These are phyloP conservation scores for Eupithecia abbreviata DNA, from an alignment of 2,888 invertebrate genomes.

Conservation along the genomic window DNA sequence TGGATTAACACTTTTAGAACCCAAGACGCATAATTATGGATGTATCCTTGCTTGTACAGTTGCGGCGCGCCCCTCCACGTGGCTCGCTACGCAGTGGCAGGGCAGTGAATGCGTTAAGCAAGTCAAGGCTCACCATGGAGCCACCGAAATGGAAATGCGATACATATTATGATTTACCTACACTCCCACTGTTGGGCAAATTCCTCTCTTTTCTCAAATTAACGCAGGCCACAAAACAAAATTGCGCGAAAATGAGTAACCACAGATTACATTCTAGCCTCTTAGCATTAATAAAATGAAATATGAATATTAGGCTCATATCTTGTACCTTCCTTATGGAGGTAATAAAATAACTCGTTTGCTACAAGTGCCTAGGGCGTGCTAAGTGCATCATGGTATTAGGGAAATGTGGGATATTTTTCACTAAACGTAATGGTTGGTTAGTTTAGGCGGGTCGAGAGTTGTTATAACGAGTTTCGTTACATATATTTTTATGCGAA, in stretches of 20 bases:
- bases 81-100: not conserved
- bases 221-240: not conserved
- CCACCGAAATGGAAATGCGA: not conserved
- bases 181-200: not conserved
- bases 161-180: not conserved
- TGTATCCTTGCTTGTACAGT: not conserved
- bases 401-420: constrained; percentile 57
- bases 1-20: not conserved
- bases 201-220: not conserved
- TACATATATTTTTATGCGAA: not conserved
- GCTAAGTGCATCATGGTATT: constrained; percentile 63
- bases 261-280: constrained; percentile 6
- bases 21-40: no score
- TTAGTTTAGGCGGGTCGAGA: constrained; percentile 3
- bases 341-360: constrained; percentile 54
- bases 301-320: constrained; percentile 31
- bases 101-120: not conserved
- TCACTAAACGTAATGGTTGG: constrained; percentile 35
- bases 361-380: constrained; percentile 48
- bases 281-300: constrained; percentile 36
- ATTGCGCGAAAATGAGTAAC: not conserved
- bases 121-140: not conserved
- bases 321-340: constrained; percentile 34
- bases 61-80: not conserved
- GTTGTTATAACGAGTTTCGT: constrained; percentile 9